Evolutionary conservation across 2,888 invertebrate species (phyloP), one percentile per base, ranked within the genome.

Genomic region (Scotopteryx bipunctaria): DNA sequence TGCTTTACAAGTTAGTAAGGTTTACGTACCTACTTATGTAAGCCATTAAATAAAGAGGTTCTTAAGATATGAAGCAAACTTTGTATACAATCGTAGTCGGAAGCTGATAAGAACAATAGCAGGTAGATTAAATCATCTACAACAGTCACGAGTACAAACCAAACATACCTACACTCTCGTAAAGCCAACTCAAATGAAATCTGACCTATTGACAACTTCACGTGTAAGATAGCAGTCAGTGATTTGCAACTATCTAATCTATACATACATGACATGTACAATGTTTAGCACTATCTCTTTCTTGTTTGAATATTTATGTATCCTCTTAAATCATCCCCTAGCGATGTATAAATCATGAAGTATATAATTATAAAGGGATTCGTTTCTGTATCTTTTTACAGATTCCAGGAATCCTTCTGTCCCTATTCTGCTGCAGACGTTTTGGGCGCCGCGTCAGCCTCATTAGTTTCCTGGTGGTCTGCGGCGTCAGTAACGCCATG

Each of bases 361-460:
- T n/a, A n/a, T n/a, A n/a, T n/a, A n/a, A n/a, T n/a, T n/a, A n/a
- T n/a, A n/a, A n/a, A n/a, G n/a, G n/a, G n/a, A 19, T 2, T 19
- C 3, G 4, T 19, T 2, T 19, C 19, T 19, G 19, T 23, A 23
- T 25, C 17, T 25, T 2, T 17, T 35, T 14, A 92, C 94, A 54
- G 96, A 93, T 50, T 67, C 87, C 23, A 78, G 93, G 61, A 88
- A 84, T 66, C 68, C 66, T 69, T 55, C 62, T 63, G 68, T 92
- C 47, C 83, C 91, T 50, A 57, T 91, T 48, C 55, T 81, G 92
- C 21, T 91, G 91, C 85, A 93, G 92, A 64, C 90, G 82, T 33
- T 78, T 93, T 55, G 95, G 95, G 0, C 87, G 95, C 13, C 92
- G 90, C 56, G 76, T 86, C 5, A 92, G 94, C 0, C 72, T 94